These are phyloP conservation scores for Sebastes paucispinis DNA, from an alignment of 2,797 vertebrate genomes.

Conservation along the genomic window DNA sequence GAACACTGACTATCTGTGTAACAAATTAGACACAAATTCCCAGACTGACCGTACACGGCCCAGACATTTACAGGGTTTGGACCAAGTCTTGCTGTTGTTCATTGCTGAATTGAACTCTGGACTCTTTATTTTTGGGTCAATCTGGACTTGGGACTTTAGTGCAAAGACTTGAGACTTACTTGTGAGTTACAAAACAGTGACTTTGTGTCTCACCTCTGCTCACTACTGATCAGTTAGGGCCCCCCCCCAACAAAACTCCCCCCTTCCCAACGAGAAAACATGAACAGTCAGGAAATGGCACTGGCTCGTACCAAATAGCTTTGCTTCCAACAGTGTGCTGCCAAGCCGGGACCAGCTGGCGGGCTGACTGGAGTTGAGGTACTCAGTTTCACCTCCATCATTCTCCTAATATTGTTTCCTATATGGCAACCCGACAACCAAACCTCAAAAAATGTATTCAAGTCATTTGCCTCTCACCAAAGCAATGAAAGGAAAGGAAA, in stretches of 20 bases:
- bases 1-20: no score
- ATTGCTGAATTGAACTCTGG: no score
- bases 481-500: constrained; percentile 55
- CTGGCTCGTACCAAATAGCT: neutral
- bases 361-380: neutral
- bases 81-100: no score
- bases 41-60: no score
- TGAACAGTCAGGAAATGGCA: neutral
- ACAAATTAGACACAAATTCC: no score
- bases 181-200: no score
- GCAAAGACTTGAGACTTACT: no score
- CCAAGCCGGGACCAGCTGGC: constrained; percentile 15
- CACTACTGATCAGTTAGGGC: neutral
- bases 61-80: no score
- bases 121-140: no score
- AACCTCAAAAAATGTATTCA: constrained; percentile 15
- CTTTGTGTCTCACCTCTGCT: no score
- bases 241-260: neutral
- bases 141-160: no score
- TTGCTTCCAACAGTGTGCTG: neutral
- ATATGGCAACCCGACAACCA: constrained; percentile 30
- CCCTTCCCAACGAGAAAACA: neutral
- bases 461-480: constrained; percentile 42
- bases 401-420: constrained; percentile 32
- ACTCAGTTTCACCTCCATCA: constrained; percentile 22